A percentile compares a stretch with the other conserved stretches of the same genome.
phyloP scores from a whole-genome alignment of 1,140 invertebrate genomes.

The Danaus melanippus region DNA sequence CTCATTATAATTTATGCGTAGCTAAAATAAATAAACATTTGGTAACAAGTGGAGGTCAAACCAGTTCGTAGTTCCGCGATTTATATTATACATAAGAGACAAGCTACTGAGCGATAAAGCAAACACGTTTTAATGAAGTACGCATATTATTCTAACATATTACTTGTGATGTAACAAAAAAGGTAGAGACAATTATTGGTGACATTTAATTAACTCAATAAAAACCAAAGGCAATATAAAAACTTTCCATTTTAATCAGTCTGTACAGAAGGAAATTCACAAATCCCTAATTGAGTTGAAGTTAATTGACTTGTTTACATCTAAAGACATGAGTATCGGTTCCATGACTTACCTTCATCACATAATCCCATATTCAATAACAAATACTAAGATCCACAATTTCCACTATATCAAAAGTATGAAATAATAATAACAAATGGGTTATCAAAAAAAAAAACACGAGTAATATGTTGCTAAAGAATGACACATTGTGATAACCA shows the following conservation, averaged over 20 bases:
- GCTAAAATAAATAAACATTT: constrained; percentile 32
- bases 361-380: constrained; percentile 48
- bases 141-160: too few relatives aligned
- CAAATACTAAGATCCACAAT: not conserved
- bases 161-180: too few relatives aligned
- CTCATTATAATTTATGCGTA: not conserved
- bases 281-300: constrained; percentile 27
- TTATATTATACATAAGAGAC: constrained; percentile 7
- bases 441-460: constrained; percentile 7
- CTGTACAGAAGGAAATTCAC: constrained; percentile 16
- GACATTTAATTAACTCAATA: too few relatives aligned
- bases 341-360: constrained; percentile 48
- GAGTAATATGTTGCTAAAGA: constrained; percentile 7
- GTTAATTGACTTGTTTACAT: constrained; percentile 57
- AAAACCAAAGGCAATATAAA: constrained; percentile 2
- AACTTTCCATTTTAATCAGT: constrained; percentile 14
- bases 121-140: constrained; percentile 2
- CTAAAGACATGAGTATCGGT: constrained; percentile 13
- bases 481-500: constrained; percentile 8
- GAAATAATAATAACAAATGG: constrained; percentile 8
- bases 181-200: too few relatives aligned
- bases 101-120: not conserved
- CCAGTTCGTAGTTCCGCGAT: constrained; percentile 47
- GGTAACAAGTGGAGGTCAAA: constrained; percentile 42
- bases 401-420: constrained; percentile 9